Conservation (phyloP, 1,140 invertebrate genomes). For the Babylonia areolata region DNA sequence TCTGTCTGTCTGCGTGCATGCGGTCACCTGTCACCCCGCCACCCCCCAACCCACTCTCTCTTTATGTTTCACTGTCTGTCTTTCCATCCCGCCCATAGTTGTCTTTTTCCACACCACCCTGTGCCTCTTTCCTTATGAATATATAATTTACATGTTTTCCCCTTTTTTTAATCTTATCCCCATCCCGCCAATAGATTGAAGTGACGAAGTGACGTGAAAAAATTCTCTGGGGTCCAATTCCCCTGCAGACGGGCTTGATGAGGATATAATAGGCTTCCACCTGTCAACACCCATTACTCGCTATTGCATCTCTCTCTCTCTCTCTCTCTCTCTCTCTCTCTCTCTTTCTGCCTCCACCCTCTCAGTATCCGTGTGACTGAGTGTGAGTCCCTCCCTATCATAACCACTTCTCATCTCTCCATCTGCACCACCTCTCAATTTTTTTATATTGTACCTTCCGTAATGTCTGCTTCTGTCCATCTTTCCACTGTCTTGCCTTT, state of each 20-base stretch:
- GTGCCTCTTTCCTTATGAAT: too few relatives aligned
- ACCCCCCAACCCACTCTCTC: not conserved
- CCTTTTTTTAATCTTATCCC: too few relatives aligned
- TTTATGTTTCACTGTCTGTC: not conserved
- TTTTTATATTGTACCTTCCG: too few relatives aligned
- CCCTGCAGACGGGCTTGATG: not conserved
- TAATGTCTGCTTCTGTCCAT: too few relatives aligned
- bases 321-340: not conserved
- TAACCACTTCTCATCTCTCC: too few relatives aligned
- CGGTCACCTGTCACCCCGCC: not conserved
- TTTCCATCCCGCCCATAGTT: not conserved
- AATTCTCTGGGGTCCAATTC: not conserved
- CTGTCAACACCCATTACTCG: not conserved
- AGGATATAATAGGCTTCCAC: not conserved
- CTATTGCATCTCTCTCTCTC: not conserved
- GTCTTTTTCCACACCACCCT: not conserved
- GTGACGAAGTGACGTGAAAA: not conserved
- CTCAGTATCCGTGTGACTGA: too few relatives aligned
- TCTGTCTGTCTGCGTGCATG: not conserved
- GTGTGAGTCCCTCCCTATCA: too few relatives aligned
- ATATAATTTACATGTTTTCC: too few relatives aligned
- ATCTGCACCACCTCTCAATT: too few relatives aligned
- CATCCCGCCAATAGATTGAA: too few relatives aligned
- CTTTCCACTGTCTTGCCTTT: too few relatives aligned
- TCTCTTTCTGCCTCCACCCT: too few relatives aligned